A percentile compares a stretch with the other conserved stretches of the same genome.
phyloP scores from a whole-genome alignment of 2,113 vertebrate genomes.

The Fregetta grallaria region DNA sequence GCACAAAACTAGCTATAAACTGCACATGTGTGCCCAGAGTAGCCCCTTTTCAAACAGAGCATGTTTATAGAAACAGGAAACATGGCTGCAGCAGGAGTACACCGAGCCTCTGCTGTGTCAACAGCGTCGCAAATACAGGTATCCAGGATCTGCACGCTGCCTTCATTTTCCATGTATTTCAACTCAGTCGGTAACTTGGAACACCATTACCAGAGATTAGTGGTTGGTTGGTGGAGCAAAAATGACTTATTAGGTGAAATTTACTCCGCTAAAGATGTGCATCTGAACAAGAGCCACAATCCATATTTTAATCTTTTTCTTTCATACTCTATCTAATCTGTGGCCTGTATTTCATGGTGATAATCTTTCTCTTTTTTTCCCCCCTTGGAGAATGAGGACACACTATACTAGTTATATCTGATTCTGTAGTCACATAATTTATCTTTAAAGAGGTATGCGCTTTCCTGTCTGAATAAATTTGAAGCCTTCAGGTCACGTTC shows the following conservation, averaged over 20 bases:
- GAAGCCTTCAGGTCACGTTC: not conserved
- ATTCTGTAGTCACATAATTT: not conserved
- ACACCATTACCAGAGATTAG: not conserved
- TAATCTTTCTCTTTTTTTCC: not conserved
- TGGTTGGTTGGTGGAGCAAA: not conserved
- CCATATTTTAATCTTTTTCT: constrained; percentile 2
- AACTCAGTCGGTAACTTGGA: not conserved
- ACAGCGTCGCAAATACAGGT: constrained; percentile 59
- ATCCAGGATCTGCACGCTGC: constrained; percentile 61
- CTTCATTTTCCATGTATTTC: constrained; percentile 34
- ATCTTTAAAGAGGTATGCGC: not conserved
- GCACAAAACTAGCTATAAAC: constrained; percentile 57
- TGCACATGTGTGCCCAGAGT: constrained; percentile 51
- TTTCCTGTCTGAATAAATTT: not conserved
- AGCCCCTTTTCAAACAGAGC: constrained; percentile 53
- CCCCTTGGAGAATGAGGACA: not conserved
- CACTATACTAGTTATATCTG: not conserved
- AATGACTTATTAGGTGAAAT: constrained; percentile 33
- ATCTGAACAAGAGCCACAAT: not conserved
- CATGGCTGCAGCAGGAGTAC: constrained; percentile 47
- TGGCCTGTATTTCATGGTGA: not conserved
- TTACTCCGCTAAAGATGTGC: not conserved
- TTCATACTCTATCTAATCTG: not conserved
- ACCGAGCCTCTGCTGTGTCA: constrained; percentile 56
- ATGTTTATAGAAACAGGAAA: constrained; percentile 67